Base-by-base conservation (phyloP, 2,797 vertebrate species). In the Sebastes umbrosus region DNA sequence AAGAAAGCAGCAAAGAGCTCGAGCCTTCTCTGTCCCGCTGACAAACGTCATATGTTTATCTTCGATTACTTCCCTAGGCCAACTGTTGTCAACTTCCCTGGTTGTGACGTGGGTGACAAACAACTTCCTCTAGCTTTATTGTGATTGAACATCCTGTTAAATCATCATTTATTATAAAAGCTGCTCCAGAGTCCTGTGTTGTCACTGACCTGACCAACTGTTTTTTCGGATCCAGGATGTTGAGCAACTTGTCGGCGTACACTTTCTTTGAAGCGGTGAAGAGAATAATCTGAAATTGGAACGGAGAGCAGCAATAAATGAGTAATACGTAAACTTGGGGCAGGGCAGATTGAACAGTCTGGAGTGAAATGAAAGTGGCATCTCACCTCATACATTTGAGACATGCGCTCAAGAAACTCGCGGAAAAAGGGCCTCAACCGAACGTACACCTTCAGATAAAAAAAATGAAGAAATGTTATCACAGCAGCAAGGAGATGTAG, bases 261-360 rank as follows among this genome's bases (percentile, higher is more conserved):
- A 99, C 99, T 93, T 99, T 99, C 96, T 99, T 99, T 92, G 99
- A 99, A 94, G 99, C 99, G 90, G 99, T 99, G 95, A 99, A 99
- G 94, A 99, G 98, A 92, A 99, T 99, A 88, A 99, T 99, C 99
- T 99, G 76, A 75, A 86, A 86, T 75, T 55, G 77, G 6, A 75
- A 76, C n/a, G 5, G 22, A 77, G 2, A 70, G 60, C 22, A 66
- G 25, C 2, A 32, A 64, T 54, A 32, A 29, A 72, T 75, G 11
- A 78, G 31, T n/a, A 25, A 32, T 18, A 27, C 5, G 12, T 60
- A 20, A 50, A 62, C 5, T 14, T 10, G 20, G 3, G 59, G 34
- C 5, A 36, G 24, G 18, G 58, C 5, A 12, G 59, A 54, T 50
- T 3, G 52, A 84, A 71, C n/a, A 43, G 64, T n/a, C 87, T 93